These are phyloP conservation scores for Acanthaster planci DNA, from an alignment of 35 echinoderm and acorn worm genomes.

Conservation along the genomic window DNA sequence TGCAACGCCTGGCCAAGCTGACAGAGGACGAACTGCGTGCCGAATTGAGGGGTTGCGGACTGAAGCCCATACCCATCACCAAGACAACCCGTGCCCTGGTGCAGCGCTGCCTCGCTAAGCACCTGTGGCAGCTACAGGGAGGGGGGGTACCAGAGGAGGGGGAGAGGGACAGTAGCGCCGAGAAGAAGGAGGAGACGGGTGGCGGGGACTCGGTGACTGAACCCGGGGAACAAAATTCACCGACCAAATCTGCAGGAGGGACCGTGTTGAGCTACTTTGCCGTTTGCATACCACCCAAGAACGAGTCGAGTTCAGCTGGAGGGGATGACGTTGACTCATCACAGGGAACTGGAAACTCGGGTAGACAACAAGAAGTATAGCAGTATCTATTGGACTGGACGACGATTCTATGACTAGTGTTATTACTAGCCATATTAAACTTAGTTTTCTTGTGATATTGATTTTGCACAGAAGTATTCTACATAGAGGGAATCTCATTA, in stretches of 20 bases:
- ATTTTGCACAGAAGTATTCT: too few species aligned
- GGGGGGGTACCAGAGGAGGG: background rate
- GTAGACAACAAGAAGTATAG: background rate
- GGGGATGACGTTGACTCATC: background rate
- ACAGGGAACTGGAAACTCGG: background rate
- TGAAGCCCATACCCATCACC: conserved; percentile 62
- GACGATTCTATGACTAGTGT: too few species aligned
- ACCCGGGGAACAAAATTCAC: background rate
- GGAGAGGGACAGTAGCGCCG: too few species aligned
- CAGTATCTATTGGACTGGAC: too few species aligned
- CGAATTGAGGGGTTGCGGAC: conserved; percentile 53
- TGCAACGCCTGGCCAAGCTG: conserved; percentile 11
- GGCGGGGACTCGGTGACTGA: too few species aligned
- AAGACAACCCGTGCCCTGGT: conserved; percentile 74
- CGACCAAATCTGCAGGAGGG: background rate
- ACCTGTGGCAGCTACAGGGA: conserved; percentile 42
- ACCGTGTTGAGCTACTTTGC: conserved; percentile 3
- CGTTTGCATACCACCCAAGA: conserved; percentile 5
- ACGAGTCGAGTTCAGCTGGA: background rate
- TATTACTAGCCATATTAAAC: too few species aligned
- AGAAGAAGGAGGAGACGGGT: too few species aligned
- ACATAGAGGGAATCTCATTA: too few species aligned
- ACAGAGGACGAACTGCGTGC: conserved; percentile 52
- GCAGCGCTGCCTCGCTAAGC: conserved; percentile 65
- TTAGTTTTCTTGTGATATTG: too few species aligned